Conservation (phyloP, 2,797 vertebrate species). For the Tolypeutes matacus region DNA sequence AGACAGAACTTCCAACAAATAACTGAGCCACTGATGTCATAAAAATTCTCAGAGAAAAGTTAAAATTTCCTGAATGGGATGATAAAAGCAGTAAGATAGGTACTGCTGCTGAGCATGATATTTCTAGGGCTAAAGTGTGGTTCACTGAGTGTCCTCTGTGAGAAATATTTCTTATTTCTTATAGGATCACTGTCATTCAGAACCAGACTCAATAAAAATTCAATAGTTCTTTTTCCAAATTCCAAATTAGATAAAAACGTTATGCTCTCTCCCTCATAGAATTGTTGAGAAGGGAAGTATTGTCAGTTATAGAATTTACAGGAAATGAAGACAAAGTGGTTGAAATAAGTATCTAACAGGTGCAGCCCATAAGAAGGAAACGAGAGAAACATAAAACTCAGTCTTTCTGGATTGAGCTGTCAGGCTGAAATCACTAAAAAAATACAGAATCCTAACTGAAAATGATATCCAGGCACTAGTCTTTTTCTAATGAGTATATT, state of each 20-base stretch:
- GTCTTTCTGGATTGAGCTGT: slow-evolving; percentile 34
- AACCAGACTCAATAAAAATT: slow-evolving; percentile 3
- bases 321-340: slow-evolving; percentile 33
- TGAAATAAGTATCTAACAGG: slow-evolving; percentile 52
- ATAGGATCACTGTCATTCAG: not conserved
- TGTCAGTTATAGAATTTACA: not conserved
- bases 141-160: not conserved
- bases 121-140: not conserved
- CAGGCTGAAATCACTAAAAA: not conserved
- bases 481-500: not conserved
- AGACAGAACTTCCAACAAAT: not conserved
- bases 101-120: not conserved
- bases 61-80: not conserved
- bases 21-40: not conserved
- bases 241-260: slow-evolving; percentile 31
- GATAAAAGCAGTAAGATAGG: not conserved
- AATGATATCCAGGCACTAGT: not conserved
- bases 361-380: not conserved
- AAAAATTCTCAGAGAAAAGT: not conserved
- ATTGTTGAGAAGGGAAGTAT: not conserved
- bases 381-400: slow-evolving; percentile 47
- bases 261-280: not conserved
- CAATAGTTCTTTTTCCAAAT: not conserved
- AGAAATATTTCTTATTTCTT: not conserved
- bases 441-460: not conserved